Base-by-base conservation (phyloP, 2,888 invertebrate species). In the Pristionchus arcanus region DNA sequence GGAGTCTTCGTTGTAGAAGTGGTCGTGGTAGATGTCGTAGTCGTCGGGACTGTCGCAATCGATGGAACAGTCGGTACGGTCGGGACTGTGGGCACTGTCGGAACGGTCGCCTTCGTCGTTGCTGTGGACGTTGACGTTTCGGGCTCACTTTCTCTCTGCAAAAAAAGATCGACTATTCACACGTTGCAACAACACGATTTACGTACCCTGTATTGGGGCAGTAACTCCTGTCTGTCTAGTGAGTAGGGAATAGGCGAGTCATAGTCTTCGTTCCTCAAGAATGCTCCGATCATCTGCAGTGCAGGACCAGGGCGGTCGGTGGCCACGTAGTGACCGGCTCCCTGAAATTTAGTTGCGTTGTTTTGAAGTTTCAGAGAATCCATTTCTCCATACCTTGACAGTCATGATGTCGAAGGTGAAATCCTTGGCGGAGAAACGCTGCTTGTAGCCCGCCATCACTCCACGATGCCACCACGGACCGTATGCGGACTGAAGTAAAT, bases 241-340 rank as follows among this genome's bases (percentile, higher is more conserved):
- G 91, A 91, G 49, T 90, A 91, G 42, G 90, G 90, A 34, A 92
- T 90, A 0, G 91, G 85, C 7, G 91, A 92, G 81, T 91, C 91
- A 71, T 91, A 92, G 85, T 91, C 90, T 83, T 91, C 86, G 31
- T 91, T 90, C 21, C 86, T 81, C 31, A 93, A 81, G 86, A 97
- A 97, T 91, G 97, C 96, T 49, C 96, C 96, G 83, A 97, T 97
- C 95, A 97, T 96, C 95, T 97, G 97, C 37, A 97, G 96, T 4
- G 97, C 97, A 97, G 97, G 97, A 93, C 97, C 96, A 0, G 97
- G 97, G 95, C 97, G 97, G 96, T 97, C 97, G 55, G 96, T 96
- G 0, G 97, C 97, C 16, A 97, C 97, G 97, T 97, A 97, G 94
- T 97, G 97, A 0, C 97, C 97, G 21, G 97, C 97, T 90, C 93